A percentile compares a stretch with the other conserved stretches of the same genome.
These are phyloP conservation scores for Zaprionus africanus DNA, from an alignment of 1,140 invertebrate species.

Conservation along the genomic window DNA sequence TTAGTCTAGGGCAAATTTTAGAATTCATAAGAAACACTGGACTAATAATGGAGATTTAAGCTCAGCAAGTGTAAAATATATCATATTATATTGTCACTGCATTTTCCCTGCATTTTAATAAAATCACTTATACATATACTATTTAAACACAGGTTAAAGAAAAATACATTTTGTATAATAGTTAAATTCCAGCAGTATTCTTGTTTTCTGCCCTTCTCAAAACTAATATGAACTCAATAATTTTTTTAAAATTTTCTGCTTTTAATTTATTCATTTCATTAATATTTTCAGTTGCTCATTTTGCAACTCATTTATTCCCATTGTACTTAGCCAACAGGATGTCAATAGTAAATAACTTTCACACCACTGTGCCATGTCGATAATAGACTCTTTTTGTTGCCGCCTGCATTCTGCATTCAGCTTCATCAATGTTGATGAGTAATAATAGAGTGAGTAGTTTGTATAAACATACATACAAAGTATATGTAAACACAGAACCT, in stretches of 20 bases:
- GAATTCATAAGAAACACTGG: too few species aligned
- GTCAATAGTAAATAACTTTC: not conserved
- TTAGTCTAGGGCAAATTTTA: too few species aligned
- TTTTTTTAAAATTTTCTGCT: not conserved
- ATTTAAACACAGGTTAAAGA: too few species aligned
- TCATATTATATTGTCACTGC: too few species aligned
- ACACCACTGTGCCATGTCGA: slow-evolving; percentile 32
- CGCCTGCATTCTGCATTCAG: slow-evolving; percentile 20
- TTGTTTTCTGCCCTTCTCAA: too few species aligned
- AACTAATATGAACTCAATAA: not conserved
- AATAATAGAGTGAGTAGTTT: slow-evolving; percentile 3
- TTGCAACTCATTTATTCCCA: not conserved
- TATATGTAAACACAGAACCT: not conserved
- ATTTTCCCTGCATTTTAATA: too few species aligned
- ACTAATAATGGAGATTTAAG: too few species aligned
- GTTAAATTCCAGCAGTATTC: too few species aligned
- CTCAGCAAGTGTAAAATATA: too few species aligned
- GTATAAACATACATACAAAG: slow-evolving; percentile 9
- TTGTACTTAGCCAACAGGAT: not conserved
- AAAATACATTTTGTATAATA: too few species aligned
- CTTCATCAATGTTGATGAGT: slow-evolving; percentile 27
- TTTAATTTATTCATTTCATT: not conserved
- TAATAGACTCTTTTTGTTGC: slow-evolving; percentile 36
- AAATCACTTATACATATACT: too few species aligned
- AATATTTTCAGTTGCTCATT: not conserved